phyloP scores from a whole-genome alignment of 1,140 invertebrate genomes.

The Leptoteleia sp. region DNA sequence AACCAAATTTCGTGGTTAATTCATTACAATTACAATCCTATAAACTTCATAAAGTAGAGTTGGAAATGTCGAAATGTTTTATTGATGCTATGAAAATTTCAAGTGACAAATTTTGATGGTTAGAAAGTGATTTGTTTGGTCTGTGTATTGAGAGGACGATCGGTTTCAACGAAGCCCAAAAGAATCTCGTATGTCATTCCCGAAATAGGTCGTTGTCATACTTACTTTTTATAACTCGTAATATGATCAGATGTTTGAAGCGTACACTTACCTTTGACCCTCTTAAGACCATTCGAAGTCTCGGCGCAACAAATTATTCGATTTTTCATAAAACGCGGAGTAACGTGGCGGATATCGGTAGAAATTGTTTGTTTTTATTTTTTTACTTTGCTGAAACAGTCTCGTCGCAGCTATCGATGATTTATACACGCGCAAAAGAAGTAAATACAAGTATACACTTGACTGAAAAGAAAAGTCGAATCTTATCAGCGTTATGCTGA shows the following conservation, averaged over 20 bases:
- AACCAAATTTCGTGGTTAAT: too few relatives aligned
- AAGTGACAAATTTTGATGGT: slow-evolving; percentile 41
- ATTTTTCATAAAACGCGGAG: slow-evolving; percentile 31
- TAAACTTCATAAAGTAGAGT: too few relatives aligned
- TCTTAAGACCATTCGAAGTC: slow-evolving; percentile 16
- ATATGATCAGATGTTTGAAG: slow-evolving; percentile 19
- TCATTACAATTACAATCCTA: too few relatives aligned
- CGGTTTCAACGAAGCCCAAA: slow-evolving; percentile 48
- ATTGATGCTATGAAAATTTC: slow-evolving; percentile 33
- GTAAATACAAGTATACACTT: slow-evolving; percentile 12
- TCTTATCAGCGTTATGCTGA: slow-evolving; percentile 50
- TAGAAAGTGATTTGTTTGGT: slow-evolving; percentile 58
- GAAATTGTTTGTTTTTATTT: slow-evolving; percentile 29
- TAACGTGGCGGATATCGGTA: slow-evolving; percentile 13
- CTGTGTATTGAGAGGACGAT: slow-evolving; percentile 45
- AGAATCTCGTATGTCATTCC: slow-evolving; percentile 62
- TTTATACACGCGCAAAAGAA: slow-evolving; percentile 4
- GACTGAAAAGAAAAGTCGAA: slow-evolving; percentile 1
- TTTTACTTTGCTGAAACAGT: slow-evolving; percentile 8
- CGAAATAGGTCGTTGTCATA: slow-evolving; percentile 30
- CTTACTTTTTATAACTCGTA: slow-evolving; percentile 56
- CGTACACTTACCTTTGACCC: slow-evolving; percentile 47
- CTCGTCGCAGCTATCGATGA: slow-evolving; percentile 25
- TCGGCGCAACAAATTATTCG: slow-evolving; percentile 21
- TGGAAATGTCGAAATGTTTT: slow-evolving; percentile 18